A percentile compares a stretch with the other conserved stretches of the same genome.
Conservation (phyloP, 2,888 invertebrate genomes). For the Phalera bucephala region DNA sequence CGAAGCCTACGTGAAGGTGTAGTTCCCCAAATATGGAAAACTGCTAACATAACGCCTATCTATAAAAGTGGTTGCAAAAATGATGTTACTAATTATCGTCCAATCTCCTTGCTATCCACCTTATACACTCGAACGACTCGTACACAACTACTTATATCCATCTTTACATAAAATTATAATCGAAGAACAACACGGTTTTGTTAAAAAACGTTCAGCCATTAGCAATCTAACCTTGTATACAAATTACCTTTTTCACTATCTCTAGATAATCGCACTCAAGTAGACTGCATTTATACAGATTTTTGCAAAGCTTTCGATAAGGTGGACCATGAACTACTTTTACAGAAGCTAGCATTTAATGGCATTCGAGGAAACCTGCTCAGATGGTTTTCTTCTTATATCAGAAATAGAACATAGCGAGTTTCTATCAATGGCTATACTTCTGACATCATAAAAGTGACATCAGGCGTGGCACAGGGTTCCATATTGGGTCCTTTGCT, state of each 20-base stretch:
- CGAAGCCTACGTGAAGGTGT: too few relatives aligned
- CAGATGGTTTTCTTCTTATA: too few relatives aligned
- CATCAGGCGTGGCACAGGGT: neutral
- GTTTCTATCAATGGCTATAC: slow-evolving; percentile 1
- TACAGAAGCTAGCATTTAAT: slow-evolving; percentile 1
- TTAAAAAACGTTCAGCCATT: slow-evolving; percentile 1
- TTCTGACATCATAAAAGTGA: neutral
- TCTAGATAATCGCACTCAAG: too few relatives aligned
- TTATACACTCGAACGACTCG: slow-evolving; percentile 2
- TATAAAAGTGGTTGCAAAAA: slow-evolving; percentile 5
- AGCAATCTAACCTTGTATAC: slow-evolving; percentile 1
- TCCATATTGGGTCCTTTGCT: neutral
- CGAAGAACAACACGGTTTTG: slow-evolving; percentile 4
- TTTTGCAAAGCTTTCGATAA: too few relatives aligned
- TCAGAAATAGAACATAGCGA: slow-evolving; percentile 1
- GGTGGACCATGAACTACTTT: too few relatives aligned
- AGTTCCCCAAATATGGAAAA: neutral
- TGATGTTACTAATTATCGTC: slow-evolving; percentile 4
- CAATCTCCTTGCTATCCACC: slow-evolving; percentile 1
- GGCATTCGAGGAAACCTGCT: too few relatives aligned
- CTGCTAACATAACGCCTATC: slow-evolving; percentile 5
- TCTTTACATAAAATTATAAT: slow-evolving; percentile 1
- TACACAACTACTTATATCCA: neutral
- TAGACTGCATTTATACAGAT: too few relatives aligned
- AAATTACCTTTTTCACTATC: slow-evolving; percentile 2